Percentiles rank a stretch among this genome's conserved stretches.
These are phyloP conservation scores for Spizaetus ornatus DNA, from an alignment of 2,113 vertebrate genomes.

Conservation along the genomic window DNA sequence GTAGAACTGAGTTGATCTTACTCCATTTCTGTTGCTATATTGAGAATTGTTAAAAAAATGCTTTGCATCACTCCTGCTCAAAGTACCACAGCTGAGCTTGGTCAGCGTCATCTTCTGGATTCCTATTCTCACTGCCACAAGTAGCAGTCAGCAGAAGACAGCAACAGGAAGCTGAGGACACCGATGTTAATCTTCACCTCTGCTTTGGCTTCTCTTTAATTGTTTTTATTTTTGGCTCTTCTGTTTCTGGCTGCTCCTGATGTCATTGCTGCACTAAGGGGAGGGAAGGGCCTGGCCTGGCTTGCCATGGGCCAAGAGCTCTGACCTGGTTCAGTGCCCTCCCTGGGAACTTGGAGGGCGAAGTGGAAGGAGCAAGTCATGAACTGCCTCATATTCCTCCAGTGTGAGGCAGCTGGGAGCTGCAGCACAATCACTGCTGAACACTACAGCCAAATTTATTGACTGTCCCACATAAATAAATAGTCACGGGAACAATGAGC, in stretches of 20 bases:
- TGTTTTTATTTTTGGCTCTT: neutral
- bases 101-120: neutral
- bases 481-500: conserved; percentile 30
- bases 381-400: neutral
- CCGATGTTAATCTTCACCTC: neutral
- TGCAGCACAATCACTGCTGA: neutral
- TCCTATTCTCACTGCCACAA: neutral
- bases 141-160: neutral
- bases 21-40: neutral
- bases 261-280: neutral
- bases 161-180: neutral
- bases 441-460: conserved; percentile 1
- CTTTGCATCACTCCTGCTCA: neutral
- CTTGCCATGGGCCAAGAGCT: neutral
- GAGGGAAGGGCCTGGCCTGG: neutral
- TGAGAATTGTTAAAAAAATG: neutral
- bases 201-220: neutral
- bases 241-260: neutral
- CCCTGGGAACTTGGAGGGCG: neutral
- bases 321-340: conserved; percentile 6
- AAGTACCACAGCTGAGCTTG: neutral
- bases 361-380: neutral
- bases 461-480: conserved; percentile 36
- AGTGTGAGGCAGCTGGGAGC: neutral
- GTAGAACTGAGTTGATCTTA: neutral